Evolutionary conservation across 2,888 invertebrate genomes (phyloP).

Genomic region (Proisotoma minuta): DNA sequence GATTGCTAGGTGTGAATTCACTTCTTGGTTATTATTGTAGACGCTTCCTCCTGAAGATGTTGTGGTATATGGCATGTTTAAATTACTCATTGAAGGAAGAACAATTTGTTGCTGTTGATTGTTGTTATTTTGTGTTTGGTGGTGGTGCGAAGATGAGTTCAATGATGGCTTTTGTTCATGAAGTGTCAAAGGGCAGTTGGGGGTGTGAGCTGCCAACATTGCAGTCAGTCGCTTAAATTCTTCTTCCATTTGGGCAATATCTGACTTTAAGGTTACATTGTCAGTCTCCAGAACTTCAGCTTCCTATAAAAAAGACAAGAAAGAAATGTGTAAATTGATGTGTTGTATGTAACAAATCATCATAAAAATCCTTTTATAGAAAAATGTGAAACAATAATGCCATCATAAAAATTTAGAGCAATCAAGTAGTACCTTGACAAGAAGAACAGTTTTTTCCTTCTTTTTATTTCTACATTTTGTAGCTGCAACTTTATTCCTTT

Average conservation of each 20-base stretch:
- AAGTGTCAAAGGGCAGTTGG: slow-evolving; percentile 57
- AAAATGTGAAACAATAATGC: no score
- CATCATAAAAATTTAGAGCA: no score
- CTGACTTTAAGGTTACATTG: slow-evolving; percentile 75
- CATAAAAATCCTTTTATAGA: no score
- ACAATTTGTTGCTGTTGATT: neutral
- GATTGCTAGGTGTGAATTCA: slow-evolving; percentile 3
- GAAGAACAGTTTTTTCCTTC: slow-evolving; percentile 77
- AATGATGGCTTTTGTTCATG: neutral
- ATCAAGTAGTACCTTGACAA: slow-evolving; percentile 61
- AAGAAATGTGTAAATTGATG: neutral
- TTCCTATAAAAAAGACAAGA: slow-evolving; percentile 54
- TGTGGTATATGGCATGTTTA: neutral
- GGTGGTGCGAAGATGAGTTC: neutral
- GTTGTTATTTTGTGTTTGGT: neutral
- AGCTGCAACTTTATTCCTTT: slow-evolving; percentile 89
- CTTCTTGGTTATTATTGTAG: neutral
- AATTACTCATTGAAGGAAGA: neutral
- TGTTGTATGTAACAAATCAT: no score
- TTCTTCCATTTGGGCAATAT: slow-evolving; percentile 74
- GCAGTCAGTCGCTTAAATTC: slow-evolving; percentile 72
- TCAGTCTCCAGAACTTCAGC: slow-evolving; percentile 79
- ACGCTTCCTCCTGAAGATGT: neutral
- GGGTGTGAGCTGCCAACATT: slow-evolving; percentile 70
- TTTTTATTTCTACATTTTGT: slow-evolving; percentile 93